Base-by-base conservation (phyloP, 2,797 vertebrate species). In the Orestias chungarensis region DNA sequence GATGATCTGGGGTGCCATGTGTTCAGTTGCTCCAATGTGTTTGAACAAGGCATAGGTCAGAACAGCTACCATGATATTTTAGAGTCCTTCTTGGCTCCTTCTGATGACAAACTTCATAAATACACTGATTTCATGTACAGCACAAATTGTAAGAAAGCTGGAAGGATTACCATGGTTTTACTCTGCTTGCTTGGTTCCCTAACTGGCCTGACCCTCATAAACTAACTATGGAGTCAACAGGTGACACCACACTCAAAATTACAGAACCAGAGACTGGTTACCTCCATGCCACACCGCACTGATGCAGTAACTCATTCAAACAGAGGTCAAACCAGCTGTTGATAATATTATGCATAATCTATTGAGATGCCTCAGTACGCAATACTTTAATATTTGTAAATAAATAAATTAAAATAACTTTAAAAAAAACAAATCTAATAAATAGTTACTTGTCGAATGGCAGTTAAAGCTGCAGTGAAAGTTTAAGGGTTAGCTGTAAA, bases 401-500 rank as follows among this genome's bases (percentile, higher is more conserved):
- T 15, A 23, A 4, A 6, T 38, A 15, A n/a, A n/a, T n/a, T n/a
- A n/a, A n/a, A n/a, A n/a, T n/a, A n/a, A n/a, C n/a, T n/a, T n/a
- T n/a, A n/a, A n/a, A n/a, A n/a, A n/a, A n/a, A 52, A 59, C n/a
- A 10, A 10, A 33, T 23, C 11, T 35, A 59, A 35, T 23, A 18
- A 17, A 35, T 17, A 33, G 18, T 35, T 4, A 9, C 18, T 11
- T 3, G 29, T 33, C 47, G 14, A 33, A 17, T 35, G 25, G 6
- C 23, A 15, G 27, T 50, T 25, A 23, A 52, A 47, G 23, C 55
- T 35, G 8, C 8, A 50, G 23, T 31, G 18, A 6, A 66, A 4
- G 20, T 66, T 27, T 10, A 9, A 6, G 10, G 49, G 73, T 35
- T 61, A 25, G 64, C 55, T 65, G 23, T 38, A 71, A 68, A 62